Evolutionary conservation across 1,140 invertebrate genomes (phyloP), one percentile per base, ranked within the genome.

Genomic region (Aplysia californica): DNA sequence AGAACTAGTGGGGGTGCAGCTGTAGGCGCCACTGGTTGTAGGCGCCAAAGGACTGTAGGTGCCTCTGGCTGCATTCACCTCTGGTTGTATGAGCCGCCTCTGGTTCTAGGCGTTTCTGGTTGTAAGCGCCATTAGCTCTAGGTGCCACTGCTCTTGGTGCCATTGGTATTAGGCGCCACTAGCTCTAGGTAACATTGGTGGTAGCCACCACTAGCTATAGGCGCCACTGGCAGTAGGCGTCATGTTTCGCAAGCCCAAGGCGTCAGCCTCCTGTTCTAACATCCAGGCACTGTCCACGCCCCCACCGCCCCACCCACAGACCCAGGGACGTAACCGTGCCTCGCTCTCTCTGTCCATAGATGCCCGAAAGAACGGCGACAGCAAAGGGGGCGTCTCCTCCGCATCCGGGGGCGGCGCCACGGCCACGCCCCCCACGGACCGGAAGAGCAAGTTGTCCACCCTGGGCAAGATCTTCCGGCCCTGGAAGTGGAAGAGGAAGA

Each of bases 401-500:
- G 29, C 61, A 26, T 6, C 10, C 6, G 86, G 86, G 31, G 77
- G 74, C 31, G 83, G 82, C 33, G 81, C 79, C 64, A 95, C 93
- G 83, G 82, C 79, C 58, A 95, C 94, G 83, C 96, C 94, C 83
- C 83, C 87, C 5, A 93, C 94, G 76, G 95, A 95, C 90, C 93
- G 95, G 80, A 97, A 97, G 90, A 97, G 96, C 85, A 97, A 97
- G 89, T 95, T 98, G 89, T 95, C 96, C 39, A 95, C 95, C 61
- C 92, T 99, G 86, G 96, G 96, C 82, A 94, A 96, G 91, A 93
- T 98, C 84, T 97, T 99, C 90, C 98, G 98, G 91, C 97, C 97
- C 4, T 98, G 97, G 97, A 98, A 98, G 90, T 99, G 97, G 97
- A 96, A 97, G 91, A 93, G 96, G 90, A 98, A 97, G 95, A 97